phyloP scores from a whole-genome alignment of 2,113 vertebrate species.

The Bostrychus sinensis region DNA sequence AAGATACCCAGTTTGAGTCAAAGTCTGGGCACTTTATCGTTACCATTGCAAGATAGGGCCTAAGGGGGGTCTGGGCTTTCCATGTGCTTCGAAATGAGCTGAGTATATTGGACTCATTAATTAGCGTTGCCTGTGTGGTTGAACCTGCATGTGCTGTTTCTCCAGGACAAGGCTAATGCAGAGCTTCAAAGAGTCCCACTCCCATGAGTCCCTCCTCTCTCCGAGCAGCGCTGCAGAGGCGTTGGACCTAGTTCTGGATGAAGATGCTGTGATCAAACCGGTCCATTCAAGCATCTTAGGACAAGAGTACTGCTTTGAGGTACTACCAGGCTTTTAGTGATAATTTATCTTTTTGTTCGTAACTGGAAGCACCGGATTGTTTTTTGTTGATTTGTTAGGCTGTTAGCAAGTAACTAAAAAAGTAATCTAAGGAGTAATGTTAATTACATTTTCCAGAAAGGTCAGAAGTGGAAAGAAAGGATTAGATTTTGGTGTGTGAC shows the following conservation, averaged over 20 bases:
- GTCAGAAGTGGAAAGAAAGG: no score
- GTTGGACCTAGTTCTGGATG: slow-evolving; percentile 93
- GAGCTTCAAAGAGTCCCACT: slow-evolving; percentile 96
- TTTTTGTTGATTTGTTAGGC: not conserved
- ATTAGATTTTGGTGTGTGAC: no score
- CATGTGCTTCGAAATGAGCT: not conserved
- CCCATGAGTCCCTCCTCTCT: slow-evolving; percentile 93
- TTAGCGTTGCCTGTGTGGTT: not conserved
- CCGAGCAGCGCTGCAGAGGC: slow-evolving; percentile 94
- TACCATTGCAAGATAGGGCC: no score
- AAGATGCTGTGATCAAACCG: slow-evolving; percentile 93
- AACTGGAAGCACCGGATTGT: no score
- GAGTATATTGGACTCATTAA: not conserved
- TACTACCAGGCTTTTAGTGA: slow-evolving; percentile 56
- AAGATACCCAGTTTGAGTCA: no score
- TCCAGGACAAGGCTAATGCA: slow-evolving; percentile 92
- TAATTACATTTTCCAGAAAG: no score
- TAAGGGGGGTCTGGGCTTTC: no score
- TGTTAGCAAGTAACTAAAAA: not conserved
- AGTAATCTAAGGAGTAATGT: no score
- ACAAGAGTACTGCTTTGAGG: slow-evolving; percentile 98
- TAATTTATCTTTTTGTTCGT: no score
- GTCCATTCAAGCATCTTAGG: slow-evolving; percentile 97
- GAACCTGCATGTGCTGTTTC: slow-evolving; percentile 32
- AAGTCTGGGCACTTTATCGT: no score